phyloP scores from a whole-genome alignment of 1,140 invertebrate genomes.

The Pseudomyrmex cubaensis region DNA sequence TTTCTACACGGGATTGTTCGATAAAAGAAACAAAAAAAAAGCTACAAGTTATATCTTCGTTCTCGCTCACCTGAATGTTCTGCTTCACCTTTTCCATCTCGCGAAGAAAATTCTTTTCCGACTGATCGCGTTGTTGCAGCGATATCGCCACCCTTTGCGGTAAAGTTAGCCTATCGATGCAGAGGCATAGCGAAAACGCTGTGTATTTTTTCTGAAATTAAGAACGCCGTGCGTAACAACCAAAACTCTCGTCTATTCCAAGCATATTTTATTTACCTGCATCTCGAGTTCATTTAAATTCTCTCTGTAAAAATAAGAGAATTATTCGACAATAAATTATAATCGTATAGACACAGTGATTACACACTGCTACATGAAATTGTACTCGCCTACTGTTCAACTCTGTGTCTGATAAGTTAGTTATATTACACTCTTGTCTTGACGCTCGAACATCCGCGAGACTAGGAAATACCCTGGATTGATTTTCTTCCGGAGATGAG shows the following conservation, averaged over 20 bases:
- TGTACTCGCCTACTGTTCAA: constrained; percentile 68
- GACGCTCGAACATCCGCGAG: constrained; percentile 72
- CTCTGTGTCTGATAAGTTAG: constrained; percentile 71
- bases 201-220: constrained; percentile 79
- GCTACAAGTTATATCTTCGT: not conserved
- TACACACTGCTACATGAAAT: not conserved
- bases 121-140: constrained; percentile 80
- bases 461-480: constrained; percentile 77
- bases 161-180: constrained; percentile 80
- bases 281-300: constrained; percentile 76
- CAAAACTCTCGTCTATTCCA: constrained; percentile 27
- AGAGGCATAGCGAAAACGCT: constrained; percentile 81
- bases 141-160: constrained; percentile 75
- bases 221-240: not conserved
- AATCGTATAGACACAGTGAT: not conserved
- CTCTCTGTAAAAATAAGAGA: constrained; percentile 71
- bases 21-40: not conserved
- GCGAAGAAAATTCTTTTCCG: constrained; percentile 78
- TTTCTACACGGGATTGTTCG: not conserved
- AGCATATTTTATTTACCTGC: constrained; percentile 73
- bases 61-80: constrained; percentile 79
- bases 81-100: constrained; percentile 80
- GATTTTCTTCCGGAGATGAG: constrained; percentile 49
- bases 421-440: constrained; percentile 73
- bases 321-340: constrained; percentile 39